Evolutionary conservation across 1,140 invertebrate species (phyloP).

Genomic region (Atta cephalotes): DNA sequence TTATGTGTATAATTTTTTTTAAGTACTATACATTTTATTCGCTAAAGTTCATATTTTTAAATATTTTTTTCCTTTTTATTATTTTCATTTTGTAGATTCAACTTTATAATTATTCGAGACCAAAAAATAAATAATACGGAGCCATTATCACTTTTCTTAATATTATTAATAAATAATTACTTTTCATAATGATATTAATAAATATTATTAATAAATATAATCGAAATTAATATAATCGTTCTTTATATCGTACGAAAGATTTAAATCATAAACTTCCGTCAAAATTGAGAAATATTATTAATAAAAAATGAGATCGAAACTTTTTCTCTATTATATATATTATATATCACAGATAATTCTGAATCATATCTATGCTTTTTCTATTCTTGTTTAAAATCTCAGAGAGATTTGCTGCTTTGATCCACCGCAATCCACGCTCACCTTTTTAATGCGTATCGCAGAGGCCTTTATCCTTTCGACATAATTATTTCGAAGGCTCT

Average conservation of each 20-base stretch:
- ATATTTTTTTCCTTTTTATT: not conserved
- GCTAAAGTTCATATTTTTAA: not conserved
- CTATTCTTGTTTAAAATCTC: constrained; percentile 24
- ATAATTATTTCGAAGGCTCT: constrained; percentile 64
- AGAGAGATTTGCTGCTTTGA: constrained; percentile 37
- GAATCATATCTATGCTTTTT: constrained; percentile 16
- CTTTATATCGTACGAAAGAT: not conserved
- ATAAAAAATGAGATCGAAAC: not conserved
- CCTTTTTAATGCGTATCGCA: constrained; percentile 33
- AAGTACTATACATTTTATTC: not conserved
- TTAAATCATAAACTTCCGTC: not conserved
- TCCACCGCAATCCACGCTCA: constrained; percentile 6
- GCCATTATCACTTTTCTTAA: not conserved
- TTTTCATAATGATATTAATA: too few relatives aligned
- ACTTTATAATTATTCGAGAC: not conserved
- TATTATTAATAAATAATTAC: too few relatives aligned
- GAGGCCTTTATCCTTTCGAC: constrained; percentile 47
- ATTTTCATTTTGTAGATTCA: not conserved
- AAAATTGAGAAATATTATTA: not conserved
- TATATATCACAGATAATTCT: not conserved
- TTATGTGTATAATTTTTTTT: not conserved
- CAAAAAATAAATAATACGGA: not conserved
- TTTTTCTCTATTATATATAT: not conserved
- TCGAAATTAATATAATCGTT: not conserved
- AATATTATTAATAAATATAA: constrained; percentile 23